Evolutionary conservation across 2,888 invertebrate species (phyloP).

Genomic region (Nymphalis polychloros): DNA sequence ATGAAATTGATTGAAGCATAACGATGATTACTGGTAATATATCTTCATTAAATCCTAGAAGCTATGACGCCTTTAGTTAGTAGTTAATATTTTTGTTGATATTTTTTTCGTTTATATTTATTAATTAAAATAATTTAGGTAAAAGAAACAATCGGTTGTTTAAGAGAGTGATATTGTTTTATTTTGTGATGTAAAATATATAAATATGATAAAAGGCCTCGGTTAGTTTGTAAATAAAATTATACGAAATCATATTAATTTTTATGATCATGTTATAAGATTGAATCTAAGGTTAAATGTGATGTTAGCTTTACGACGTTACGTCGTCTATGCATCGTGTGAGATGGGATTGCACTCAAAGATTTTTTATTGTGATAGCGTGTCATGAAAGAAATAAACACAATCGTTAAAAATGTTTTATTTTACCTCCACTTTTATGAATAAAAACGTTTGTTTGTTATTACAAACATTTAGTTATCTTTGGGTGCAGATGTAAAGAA

Average conservation of each 20-base stretch:
- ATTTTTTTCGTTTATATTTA: not conserved
- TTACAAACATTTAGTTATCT: too few species aligned
- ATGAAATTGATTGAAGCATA: constrained; percentile 28
- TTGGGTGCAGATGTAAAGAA: too few species aligned
- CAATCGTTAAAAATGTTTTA: too few species aligned
- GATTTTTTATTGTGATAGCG: too few species aligned
- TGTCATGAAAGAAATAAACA: too few species aligned
- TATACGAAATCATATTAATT: not conserved
- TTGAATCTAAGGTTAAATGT: too few species aligned
- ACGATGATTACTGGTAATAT: constrained; percentile 1
- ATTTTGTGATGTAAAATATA: not conserved
- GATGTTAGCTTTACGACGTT: too few species aligned
- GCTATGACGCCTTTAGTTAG: not conserved
- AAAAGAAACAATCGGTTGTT: not conserved
- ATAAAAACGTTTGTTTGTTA: too few species aligned
- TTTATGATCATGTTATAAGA: too few species aligned
- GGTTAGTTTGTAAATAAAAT: constrained; percentile 7
- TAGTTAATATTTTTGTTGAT: not conserved
- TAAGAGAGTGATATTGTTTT: not conserved
- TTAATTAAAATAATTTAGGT: not conserved
- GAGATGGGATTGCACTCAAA: too few species aligned
- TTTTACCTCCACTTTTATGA: too few species aligned
- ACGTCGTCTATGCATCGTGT: too few species aligned
- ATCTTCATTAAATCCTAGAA: not conserved
- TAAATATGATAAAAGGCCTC: not conserved